Conservation (phyloP, 2,797 vertebrate genomes). For the Tokudaia muenninki region DNA sequence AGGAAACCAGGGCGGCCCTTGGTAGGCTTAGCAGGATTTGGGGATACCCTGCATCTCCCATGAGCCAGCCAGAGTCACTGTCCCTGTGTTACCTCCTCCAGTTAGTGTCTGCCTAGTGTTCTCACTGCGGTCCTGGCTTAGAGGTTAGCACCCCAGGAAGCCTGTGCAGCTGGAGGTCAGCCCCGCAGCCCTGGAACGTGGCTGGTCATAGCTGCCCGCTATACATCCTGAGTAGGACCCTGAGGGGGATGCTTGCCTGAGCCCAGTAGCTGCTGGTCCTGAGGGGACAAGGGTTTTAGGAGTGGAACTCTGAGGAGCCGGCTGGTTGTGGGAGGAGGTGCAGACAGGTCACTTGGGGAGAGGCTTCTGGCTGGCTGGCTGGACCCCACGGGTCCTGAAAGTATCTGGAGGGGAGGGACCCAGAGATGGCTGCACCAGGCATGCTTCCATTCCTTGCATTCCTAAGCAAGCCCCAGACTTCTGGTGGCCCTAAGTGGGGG, state of each 20-base stretch:
- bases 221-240: background rate
- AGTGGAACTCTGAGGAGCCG: background rate
- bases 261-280: background rate
- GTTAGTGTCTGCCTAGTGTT: background rate
- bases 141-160: background rate
- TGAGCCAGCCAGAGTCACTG: background rate
- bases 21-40: background rate
- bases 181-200: background rate
- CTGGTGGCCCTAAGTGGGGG: slow-evolving; percentile 24
- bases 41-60: background rate
- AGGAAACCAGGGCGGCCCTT: background rate
- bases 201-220: no score
- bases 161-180: background rate
- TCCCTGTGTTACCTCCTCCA: background rate
- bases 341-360: background rate
- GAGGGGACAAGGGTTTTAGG: background rate
- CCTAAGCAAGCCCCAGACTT: slow-evolving; percentile 66
- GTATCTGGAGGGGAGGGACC: background rate
- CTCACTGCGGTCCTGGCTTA: background rate
- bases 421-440: slow-evolving; percentile 73
- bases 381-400: background rate
- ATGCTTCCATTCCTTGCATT: slow-evolving; percentile 83
- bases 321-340: background rate
- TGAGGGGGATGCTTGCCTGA: no score
- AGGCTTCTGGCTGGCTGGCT: background rate